phyloP scores from a whole-genome alignment of 2,797 vertebrate genomes.

The Ceryle rudis region DNA sequence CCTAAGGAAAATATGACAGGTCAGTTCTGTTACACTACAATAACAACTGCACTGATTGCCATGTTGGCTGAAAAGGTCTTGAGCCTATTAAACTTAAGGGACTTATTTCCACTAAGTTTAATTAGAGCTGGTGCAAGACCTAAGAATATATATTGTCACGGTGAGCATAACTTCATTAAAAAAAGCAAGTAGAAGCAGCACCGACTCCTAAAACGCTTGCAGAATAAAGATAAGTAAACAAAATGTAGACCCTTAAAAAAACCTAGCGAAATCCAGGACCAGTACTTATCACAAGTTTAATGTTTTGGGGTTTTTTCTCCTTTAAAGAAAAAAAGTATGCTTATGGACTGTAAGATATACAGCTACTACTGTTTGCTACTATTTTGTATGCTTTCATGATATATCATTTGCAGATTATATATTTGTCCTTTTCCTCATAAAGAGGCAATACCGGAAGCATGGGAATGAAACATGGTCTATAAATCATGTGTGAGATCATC shows the following conservation, averaged over 20 bases:
- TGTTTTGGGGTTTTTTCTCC: neutral
- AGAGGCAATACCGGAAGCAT: neutral
- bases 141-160: neutral
- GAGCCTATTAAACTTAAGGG: neutral
- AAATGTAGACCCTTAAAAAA: neutral
- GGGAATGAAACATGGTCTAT: neutral
- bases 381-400: neutral
- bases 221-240: neutral
- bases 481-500: neutral
- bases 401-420: neutral
- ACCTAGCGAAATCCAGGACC: neutral
- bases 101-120: neutral
- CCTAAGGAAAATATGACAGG: neutral
- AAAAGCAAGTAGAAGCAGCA: neutral
- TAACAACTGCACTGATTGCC: neutral
- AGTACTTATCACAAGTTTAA: neutral
- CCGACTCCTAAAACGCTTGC: neutral
- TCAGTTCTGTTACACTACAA: neutral
- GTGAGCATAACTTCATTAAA: neutral
- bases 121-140: neutral
- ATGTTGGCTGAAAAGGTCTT: neutral
- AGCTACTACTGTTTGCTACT: neutral
- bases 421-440: neutral
- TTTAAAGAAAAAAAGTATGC: neutral
- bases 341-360: neutral